These are phyloP conservation scores for Fregetta grallaria DNA, from an alignment of 2,113 vertebrate genomes.

Conservation along the genomic window DNA sequence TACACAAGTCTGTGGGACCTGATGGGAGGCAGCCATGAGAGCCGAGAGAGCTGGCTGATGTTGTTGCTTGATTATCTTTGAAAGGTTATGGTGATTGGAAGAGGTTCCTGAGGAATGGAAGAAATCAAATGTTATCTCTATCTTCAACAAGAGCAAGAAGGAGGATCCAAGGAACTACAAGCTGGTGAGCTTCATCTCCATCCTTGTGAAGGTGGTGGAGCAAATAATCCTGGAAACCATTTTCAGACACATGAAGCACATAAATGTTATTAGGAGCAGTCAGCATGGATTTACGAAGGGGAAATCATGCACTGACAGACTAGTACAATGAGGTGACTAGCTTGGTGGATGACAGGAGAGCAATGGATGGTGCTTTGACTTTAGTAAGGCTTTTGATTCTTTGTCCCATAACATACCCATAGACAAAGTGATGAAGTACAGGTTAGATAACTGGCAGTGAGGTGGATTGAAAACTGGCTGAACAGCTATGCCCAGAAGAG, in stretches of 20 bases:
- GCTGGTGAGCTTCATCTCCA: neutral
- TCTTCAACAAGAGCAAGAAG: neutral
- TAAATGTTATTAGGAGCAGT: neutral
- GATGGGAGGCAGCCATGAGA: neutral
- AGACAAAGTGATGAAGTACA: neutral
- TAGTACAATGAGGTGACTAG: neutral
- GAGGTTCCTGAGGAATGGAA: neutral
- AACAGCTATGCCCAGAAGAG: neutral
- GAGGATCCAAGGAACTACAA: neutral
- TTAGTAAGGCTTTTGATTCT: neutral
- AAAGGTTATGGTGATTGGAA: neutral
- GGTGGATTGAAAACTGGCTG: neutral
- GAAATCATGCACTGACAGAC: neutral
- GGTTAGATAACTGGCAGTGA: neutral
- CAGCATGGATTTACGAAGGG: neutral
- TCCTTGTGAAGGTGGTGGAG: neutral
- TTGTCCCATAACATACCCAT: neutral
- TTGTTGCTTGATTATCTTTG: neutral
- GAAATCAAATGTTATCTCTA: neutral
- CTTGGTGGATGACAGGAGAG: neutral
- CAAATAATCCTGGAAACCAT: neutral
- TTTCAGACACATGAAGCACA: neutral
- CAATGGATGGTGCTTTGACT: neutral
- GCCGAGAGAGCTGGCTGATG: neutral
- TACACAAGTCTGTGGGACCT: neutral